Conservation (phyloP, 37 sponge, comb jelly and placozoan species). For the Cliona cf. orientalis region DNA sequence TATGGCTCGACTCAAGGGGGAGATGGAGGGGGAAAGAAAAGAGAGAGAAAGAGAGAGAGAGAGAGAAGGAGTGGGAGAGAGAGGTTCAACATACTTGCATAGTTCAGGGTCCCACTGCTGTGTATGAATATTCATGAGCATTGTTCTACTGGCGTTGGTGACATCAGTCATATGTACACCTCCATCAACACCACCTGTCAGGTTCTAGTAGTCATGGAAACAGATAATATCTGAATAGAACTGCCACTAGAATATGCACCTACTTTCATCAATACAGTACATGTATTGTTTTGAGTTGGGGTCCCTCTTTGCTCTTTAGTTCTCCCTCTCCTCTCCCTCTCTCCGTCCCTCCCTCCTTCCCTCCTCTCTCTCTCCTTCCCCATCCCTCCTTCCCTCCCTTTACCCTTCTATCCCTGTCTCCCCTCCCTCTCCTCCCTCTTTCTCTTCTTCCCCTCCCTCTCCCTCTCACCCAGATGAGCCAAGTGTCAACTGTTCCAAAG, state of each 20-base stretch:
- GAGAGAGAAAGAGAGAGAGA: not conserved
- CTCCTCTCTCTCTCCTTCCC: not conserved
- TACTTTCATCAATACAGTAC: conserved; percentile 68
- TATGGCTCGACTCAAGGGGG: too few species aligned
- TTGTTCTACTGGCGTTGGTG: conserved; percentile 95
- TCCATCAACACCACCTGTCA: conserved; percentile 78
- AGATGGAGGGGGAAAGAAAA: not conserved
- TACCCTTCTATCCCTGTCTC: not conserved
- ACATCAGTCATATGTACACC: conserved; percentile 96
- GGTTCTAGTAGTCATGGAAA: conserved; percentile 59
- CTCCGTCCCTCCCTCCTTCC: not conserved
- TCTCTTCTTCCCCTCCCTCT: not conserved
- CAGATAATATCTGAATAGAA: conserved; percentile 63
- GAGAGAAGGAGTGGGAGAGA: not conserved
- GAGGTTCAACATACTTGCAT: conserved; percentile 64
- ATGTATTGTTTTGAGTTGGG: too few species aligned
- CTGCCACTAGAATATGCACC: conserved; percentile 36
- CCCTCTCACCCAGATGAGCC: conserved; percentile 86
- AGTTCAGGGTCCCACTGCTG: conserved; percentile 88
- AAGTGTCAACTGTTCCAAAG: conserved; percentile 98
- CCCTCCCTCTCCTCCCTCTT: not conserved
- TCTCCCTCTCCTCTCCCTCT: conserved; percentile 3
- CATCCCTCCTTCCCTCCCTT: not conserved
- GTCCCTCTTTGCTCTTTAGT: not conserved
- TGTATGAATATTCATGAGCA: conserved; percentile 93